Evolutionary conservation across 2,797 vertebrate genomes (phyloP), one percentile per base, ranked within the genome.

Genomic region (Enteromius fasciolatus): DNA sequence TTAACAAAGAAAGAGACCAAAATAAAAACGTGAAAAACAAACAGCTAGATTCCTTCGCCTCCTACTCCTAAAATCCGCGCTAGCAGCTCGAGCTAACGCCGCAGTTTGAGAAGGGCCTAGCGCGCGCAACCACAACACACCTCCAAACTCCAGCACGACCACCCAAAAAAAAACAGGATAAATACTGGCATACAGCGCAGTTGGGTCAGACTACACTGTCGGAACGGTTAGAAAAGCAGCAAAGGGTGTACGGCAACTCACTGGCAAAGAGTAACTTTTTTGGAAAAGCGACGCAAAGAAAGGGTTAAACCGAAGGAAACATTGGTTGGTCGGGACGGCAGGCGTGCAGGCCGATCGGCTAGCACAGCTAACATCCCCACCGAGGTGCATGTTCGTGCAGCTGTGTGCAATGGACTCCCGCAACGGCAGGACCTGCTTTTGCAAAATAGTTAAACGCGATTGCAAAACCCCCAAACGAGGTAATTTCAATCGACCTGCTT

Each of bases 241-340:
- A 46, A 77, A 25, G 25, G 63, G 25, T 61, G 68, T 28, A 69
- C 28, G n/a, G 54, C 69, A 63, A 23, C 74, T 39, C 57, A 14
- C 5, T 46, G 69, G 72, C 72, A 67, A 76, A 25, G 64, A 57
- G 6, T 48, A 85, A 78, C 44, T 44, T 70, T 81, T 76, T 64
- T 50, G 48, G 84, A 64, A 83, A 86, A 76, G 46, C 44, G 36
- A 5, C 72, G 90, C 76, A 87, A 74, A 91, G 68, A 91, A 91
- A 86, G 90, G 91, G 92, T 93, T 93, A 92, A 93, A 89, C 68
- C 59, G 73, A 89, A 90, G 54, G 87, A 87, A 93, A 91, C 85
- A 90, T 76, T 91, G 82, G 89, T 86, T 79, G 85, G 86, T 87
- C 46, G 69, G 69, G 76, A 84, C 79, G 82, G 72, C 85, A 79